Evolutionary conservation across 2,888 invertebrate species (phyloP).

Genomic region (Thera britannica): DNA sequence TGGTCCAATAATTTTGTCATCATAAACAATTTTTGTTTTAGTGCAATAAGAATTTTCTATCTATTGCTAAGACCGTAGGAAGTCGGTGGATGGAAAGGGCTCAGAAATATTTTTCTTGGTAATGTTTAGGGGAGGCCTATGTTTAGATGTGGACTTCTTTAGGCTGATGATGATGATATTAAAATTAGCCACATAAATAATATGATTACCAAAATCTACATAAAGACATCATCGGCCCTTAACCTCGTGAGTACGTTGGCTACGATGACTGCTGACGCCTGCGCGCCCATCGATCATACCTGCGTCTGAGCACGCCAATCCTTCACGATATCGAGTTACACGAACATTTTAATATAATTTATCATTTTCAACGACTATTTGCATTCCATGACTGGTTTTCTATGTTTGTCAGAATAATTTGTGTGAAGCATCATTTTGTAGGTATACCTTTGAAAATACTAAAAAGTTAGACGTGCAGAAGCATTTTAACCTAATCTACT

Average conservation of each 20-base stretch:
- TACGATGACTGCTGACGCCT: constrained; percentile 35
- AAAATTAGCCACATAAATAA: neutral
- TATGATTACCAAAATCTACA: constrained; percentile 9
- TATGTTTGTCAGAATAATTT: constrained; percentile 19
- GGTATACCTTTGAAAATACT: too few relatives aligned
- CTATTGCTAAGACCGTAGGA: too few relatives aligned
- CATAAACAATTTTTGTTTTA: too few relatives aligned
- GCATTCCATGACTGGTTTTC: constrained; percentile 26
- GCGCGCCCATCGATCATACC: constrained; percentile 38
- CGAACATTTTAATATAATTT: constrained; percentile 33
- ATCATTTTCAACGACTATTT: constrained; percentile 30
- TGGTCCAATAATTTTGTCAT: too few relatives aligned
- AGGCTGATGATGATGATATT: neutral
- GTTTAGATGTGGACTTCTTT: too few relatives aligned
- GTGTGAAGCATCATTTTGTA: neutral
- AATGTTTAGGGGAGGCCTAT: too few relatives aligned
- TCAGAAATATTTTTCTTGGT: too few relatives aligned
- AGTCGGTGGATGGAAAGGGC: too few relatives aligned
- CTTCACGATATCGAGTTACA: constrained; percentile 41
- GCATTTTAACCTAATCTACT: too few relatives aligned
- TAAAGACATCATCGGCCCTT: constrained; percentile 35
- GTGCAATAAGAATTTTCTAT: too few relatives aligned
- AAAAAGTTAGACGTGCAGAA: too few relatives aligned
- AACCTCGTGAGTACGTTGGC: constrained; percentile 24
- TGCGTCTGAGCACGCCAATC: constrained; percentile 40